Evolutionary conservation across 2,888 invertebrate species (phyloP), one percentile per base, ranked within the genome.

Genomic region (Chloroclysta siterata): DNA sequence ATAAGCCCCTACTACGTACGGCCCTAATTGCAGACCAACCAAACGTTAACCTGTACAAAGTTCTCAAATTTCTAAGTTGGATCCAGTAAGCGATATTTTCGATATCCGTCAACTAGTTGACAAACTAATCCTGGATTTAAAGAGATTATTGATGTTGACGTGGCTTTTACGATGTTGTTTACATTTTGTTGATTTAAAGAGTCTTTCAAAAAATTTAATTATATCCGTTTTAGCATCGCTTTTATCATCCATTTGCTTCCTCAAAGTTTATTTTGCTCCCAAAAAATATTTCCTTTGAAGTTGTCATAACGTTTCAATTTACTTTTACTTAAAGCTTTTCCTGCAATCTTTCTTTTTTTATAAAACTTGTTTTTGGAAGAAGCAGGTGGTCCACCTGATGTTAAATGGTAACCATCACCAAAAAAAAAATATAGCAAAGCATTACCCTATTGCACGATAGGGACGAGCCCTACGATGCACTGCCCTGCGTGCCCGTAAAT

Each of bases 141-240:
- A 51, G n/a, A 64, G 66, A 69, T 71, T 68, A 69, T 33, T 10
- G 15, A 63, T 61, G 62, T 69, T 41, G 58, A 65, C 61, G 53
- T 22, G 58, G 52, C 17, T 56, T 56, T 58, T 63, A 53, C 48
- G 6, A 13, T 28, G 36, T 44, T 47, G 36, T 54, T 44, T 47
- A 10, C 13, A 10, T 44, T 6, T 50, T 50, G 48, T 44, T 44
- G n/a, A 5, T 5, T 44, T 10, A 15, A 17, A 42, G 17, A 17
- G 44, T 17, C 17, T n/a, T 15, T 44, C 7, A 17, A 42, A 42
- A 44, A 10, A 10, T 44, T 44, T 1, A 44, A 44, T 44, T 42
- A 42, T 14, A 11, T 42, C 1, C 14, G 0, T 5, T 8, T 42
- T 36, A 8, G 42, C 5, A 14, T 42, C 14, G 14, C 42, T 42